Base-by-base conservation (phyloP, 2,797 vertebrate genomes). In the Craterocephalus amniculus region DNA sequence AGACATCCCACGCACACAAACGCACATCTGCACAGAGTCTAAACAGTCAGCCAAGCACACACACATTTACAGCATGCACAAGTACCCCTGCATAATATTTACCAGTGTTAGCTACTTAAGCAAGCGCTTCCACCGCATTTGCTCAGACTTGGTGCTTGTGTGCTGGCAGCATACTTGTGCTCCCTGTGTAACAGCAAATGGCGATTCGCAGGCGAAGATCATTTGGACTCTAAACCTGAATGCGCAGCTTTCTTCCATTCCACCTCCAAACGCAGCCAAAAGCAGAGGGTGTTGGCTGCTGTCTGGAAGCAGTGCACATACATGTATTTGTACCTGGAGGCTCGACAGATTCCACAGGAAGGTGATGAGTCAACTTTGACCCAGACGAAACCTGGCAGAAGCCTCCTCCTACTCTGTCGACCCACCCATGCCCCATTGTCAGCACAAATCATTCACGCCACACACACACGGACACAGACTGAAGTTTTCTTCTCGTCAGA, bases 261-360 rank as follows among this genome's bases (percentile, higher is more conserved):
- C 26, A 9, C 34, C 24, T 40, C 56, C 6, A 34, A 6, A 68
- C 36, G 1, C 2, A 38, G 54, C n/a, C 45, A 29, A 18, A 49
- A 13, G 31, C 0, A 26, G 13, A 48, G 63, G 61, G 57, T 45
- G 57, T 65, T 16, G 65, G 26, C 66, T 2, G 34, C 43, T 66
- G 0, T 32, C 58, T 38, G 78, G 62, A 3, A 45, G 20, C 61
- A 3, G 59, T 6, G 52, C 26, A 26, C 55, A 38, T 74, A 29
- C 35, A 61, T 63, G 49, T 38, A 14, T 85, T 58, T 66, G 69
- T 70, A 74, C 61, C 63, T 66, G 73, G 29, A 69, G 61, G 63
- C 56, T 77, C 35, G 84, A 85, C 72, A 87, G 75, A 91, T 91
- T 91, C 90, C 85, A 71, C 90, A 80, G 43, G 11, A 49, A 74